phyloP scores from a whole-genome alignment of 2,888 invertebrate genomes.

The Andrena trimmerana region DNA sequence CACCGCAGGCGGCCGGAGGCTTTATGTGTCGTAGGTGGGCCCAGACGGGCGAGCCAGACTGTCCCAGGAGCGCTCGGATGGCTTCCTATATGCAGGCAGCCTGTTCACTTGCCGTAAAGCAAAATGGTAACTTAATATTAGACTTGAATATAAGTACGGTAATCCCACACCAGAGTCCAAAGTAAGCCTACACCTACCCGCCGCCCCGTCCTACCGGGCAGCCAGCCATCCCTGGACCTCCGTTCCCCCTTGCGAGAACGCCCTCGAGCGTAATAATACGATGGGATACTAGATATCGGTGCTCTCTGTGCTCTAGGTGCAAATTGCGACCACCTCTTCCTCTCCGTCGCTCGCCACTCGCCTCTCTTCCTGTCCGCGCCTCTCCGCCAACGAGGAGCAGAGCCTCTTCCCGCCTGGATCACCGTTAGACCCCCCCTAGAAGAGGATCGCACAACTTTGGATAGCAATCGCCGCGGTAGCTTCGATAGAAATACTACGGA shows the following conservation, averaged over 20 bases:
- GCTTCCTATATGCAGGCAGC: slow-evolving; percentile 85
- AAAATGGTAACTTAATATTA: slow-evolving; percentile 85
- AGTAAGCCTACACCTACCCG: slow-evolving; percentile 84
- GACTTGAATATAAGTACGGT: slow-evolving; percentile 84
- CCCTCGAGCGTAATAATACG: slow-evolving; percentile 79
- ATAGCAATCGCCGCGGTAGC: not conserved
- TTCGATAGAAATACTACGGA: not conserved
- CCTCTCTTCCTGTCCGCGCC: slow-evolving; percentile 26
- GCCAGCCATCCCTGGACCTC: slow-evolving; percentile 67
- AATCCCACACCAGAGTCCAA: slow-evolving; percentile 84
- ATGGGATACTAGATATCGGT: slow-evolving; percentile 79
- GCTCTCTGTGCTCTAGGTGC: slow-evolving; percentile 69
- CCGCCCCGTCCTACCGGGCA: slow-evolving; percentile 42
- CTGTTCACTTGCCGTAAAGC: slow-evolving; percentile 85
- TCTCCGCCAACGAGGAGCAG: slow-evolving; percentile 4
- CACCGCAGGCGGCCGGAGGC: slow-evolving; percentile 36
- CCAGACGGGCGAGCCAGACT: slow-evolving; percentile 81
- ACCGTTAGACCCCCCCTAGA: not conserved
- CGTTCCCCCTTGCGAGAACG: slow-evolving; percentile 66
- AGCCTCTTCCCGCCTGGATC: slow-evolving; percentile 10
- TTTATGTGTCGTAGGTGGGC: slow-evolving; percentile 78
- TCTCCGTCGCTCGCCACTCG: slow-evolving; percentile 3
- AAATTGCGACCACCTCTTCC: slow-evolving; percentile 72
- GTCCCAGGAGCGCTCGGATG: slow-evolving; percentile 83
- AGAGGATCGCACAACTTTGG: not conserved